phyloP scores from a whole-genome alignment of 2,797 vertebrate species.

The Tamandua tetradactyla region DNA sequence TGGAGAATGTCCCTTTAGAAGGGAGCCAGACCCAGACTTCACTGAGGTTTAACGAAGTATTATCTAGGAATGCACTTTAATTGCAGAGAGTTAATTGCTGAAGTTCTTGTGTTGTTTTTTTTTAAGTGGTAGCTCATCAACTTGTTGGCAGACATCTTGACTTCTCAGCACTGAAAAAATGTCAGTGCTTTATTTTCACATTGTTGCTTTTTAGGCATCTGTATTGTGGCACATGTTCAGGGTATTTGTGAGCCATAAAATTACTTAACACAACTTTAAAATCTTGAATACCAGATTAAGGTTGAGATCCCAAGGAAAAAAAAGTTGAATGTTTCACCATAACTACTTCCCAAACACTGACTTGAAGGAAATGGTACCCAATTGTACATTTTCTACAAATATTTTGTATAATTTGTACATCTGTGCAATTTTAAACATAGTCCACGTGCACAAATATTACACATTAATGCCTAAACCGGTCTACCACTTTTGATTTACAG shows the following conservation, averaged over 20 bases:
- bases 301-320: not conserved
- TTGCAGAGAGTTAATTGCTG: not conserved
- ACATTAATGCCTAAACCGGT: not conserved
- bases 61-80: not conserved
- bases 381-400: not conserved
- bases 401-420: not conserved
- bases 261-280: conserved; percentile 1
- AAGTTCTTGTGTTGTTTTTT: not conserved
- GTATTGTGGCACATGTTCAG: not conserved
- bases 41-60: not conserved
- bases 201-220: not conserved
- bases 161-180: not conserved
- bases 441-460: not conserved
- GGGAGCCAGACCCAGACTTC: not conserved
- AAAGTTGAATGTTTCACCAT: not conserved
- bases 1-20: not conserved
- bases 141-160: not conserved
- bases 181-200: not conserved
- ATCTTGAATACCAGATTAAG: not conserved
- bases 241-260: conserved; percentile 37
- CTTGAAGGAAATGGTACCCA: not conserved
- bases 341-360: not conserved
- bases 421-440: not conserved
- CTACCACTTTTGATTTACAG: not conserved
- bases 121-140: not conserved